Base-by-base conservation (phyloP, 1,140 invertebrate species). In the Cotesia glomerata region DNA sequence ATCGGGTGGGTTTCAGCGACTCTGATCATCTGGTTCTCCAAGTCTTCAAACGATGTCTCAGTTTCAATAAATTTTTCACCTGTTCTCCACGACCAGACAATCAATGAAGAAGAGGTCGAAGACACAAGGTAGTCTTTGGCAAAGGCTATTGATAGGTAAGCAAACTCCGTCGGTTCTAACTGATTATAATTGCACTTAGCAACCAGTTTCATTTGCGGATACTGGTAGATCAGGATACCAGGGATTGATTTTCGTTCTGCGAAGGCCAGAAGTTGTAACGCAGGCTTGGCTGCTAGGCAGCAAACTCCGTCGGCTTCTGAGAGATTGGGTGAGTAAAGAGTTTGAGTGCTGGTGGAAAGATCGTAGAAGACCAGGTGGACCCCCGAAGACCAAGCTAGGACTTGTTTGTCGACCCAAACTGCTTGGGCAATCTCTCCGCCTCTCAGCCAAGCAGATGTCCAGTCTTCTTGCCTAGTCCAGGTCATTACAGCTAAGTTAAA, bases 51-150 rank as follows among this genome's bases (percentile, higher is more conserved):
- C 0, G 11, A 4, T 0, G 85, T 85, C 4, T 74, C 18, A 1
- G 81, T 65, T 0, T 54, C 62, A 5, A 35, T 45, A 1, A 88
- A 66, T 56, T 81, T 84, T 13, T 80, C 74, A 0, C 84, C 86
- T 0, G 77, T 87, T 78, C 80, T 83, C 86, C 87, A 88, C 2
- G 69, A 78, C 86, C 87, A 88, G 4, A 88, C 45, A 9, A 72
- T 81, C 18, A 87, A 45, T 1, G 61, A 11, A 72, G 74, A 78
- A 1, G 78, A 81, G 1, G 77, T 78, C 1, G 86, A 13, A 3
- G 86, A 81, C 4, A 87, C 26, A 0, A 88, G 45, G 45, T 78
- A 74, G 14, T 84, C 78, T 1, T 78, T 39, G 0, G 78, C 76
- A 67, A 88, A 87, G 0, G 77, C 77, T 9, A 76, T 84, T 4